Percentiles rank a stretch among this genome's conserved stretches.
These are phyloP conservation scores for Microtus oregoni DNA, from an alignment of 2,113 vertebrate genomes.

Conservation along the genomic window DNA sequence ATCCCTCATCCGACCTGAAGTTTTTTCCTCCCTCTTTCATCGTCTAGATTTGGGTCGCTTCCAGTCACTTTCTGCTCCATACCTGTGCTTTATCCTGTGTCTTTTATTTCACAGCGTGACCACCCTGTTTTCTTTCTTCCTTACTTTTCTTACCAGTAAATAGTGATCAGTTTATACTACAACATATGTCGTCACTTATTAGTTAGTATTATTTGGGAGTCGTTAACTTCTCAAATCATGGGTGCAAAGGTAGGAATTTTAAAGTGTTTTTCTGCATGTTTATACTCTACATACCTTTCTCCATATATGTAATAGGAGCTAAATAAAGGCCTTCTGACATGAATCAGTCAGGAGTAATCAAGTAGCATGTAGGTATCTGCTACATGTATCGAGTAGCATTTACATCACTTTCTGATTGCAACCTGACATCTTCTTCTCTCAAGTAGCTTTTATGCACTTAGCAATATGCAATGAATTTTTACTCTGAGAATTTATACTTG, in stretches of 20 bases:
- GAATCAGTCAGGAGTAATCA: background rate
- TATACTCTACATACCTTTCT: background rate
- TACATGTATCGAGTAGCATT: background rate
- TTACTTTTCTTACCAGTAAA: background rate
- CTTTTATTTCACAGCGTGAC: background rate
- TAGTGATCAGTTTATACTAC: background rate
- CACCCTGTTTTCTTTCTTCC: background rate
- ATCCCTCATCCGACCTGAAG: background rate
- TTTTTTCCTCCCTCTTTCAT: background rate
- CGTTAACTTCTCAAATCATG: conserved; percentile 12
- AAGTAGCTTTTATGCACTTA: background rate
- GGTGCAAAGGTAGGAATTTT: conserved; percentile 8
- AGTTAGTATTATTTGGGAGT: background rate
- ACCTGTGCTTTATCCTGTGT: background rate
- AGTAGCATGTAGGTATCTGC: background rate
- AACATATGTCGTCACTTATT: background rate
- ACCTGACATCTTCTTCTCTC: background rate
- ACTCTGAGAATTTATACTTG: background rate
- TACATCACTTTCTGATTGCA: background rate
- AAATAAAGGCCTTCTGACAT: background rate
- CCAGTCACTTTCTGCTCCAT: no score
- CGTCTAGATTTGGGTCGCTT: background rate
- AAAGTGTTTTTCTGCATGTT: background rate
- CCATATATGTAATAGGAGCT: background rate
- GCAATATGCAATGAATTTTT: background rate